Percentiles rank a stretch among this genome's conserved stretches.
Evolutionary conservation across 2,888 invertebrate genomes (phyloP).

Genomic region (Minunthozetes semirufus): DNA sequence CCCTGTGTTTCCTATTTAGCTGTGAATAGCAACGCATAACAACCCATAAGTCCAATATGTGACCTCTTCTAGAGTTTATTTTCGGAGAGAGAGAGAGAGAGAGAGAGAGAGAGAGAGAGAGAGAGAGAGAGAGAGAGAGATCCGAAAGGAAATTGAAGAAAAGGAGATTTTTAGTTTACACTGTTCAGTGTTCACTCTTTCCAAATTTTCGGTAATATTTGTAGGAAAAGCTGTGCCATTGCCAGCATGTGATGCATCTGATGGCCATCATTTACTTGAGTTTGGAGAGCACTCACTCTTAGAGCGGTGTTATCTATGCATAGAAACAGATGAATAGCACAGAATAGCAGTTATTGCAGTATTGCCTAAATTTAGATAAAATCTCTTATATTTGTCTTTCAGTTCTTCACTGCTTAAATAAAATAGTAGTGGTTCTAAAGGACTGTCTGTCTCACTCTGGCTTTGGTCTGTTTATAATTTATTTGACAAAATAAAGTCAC

Average conservation of each 20-base stretch:
- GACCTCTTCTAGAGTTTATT: slow-evolving; percentile 24
- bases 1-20: slow-evolving; percentile 27
- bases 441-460: not conserved
- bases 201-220: slow-evolving; percentile 5
- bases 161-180: slow-evolving; percentile 17
- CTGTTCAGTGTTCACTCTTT: slow-evolving; percentile 11
- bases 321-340: slow-evolving; percentile 5
- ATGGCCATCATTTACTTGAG: slow-evolving; percentile 31
- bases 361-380: slow-evolving; percentile 30
- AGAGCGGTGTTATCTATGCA: slow-evolving; percentile 15
- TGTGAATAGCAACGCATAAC: not conserved
- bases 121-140: not conserved
- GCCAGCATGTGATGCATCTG: slow-evolving; percentile 22
- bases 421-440: not conserved
- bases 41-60: slow-evolving; percentile 20
- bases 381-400: slow-evolving; percentile 19
- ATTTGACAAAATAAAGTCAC: slow-evolving; percentile 26
- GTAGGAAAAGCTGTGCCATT: slow-evolving; percentile 4
- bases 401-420: not conserved
- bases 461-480: slow-evolving; percentile 21
- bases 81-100: not conserved
- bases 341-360: slow-evolving; percentile 23
- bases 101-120: slow-evolving; percentile 1
- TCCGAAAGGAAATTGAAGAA: slow-evolving; percentile 19
- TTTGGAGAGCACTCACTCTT: not conserved